phyloP scores from a whole-genome alignment of 2,113 vertebrate genomes.

The Charina bottae region DNA sequence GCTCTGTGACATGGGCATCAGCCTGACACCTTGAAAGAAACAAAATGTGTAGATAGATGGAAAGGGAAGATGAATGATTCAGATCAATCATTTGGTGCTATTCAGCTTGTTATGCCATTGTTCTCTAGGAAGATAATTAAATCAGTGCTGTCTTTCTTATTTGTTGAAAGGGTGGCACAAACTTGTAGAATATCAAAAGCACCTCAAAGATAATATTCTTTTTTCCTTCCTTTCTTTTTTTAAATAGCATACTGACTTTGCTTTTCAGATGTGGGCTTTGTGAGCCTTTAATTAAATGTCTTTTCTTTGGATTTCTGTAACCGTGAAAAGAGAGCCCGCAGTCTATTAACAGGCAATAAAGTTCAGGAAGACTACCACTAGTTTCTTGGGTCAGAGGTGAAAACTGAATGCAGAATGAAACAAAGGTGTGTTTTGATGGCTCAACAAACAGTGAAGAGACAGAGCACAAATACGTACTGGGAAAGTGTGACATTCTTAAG shows the following conservation, averaged over 20 bases:
- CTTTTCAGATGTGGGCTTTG: constrained; percentile 76
- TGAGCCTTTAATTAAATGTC: constrained; percentile 80
- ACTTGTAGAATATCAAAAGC: constrained; percentile 75
- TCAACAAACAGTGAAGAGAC: constrained; percentile 69
- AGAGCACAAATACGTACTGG: constrained; percentile 57
- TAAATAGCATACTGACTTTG: constrained; percentile 64
- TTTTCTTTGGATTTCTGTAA: constrained; percentile 78
- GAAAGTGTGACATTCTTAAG: constrained; percentile 72
- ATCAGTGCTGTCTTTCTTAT: constrained; percentile 68
- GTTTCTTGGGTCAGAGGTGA: constrained; percentile 87
- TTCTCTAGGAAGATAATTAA: constrained; percentile 74
- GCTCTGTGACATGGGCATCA: constrained; percentile 73
- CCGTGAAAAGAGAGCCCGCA: constrained; percentile 82
- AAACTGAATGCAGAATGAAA: constrained; percentile 82
- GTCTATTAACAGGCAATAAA: constrained; percentile 89
- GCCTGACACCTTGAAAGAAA: constrained; percentile 74
- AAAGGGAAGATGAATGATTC: constrained; percentile 79
- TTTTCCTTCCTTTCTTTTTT: background rate
- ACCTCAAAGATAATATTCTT: constrained; percentile 72
- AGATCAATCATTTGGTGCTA: constrained; percentile 80
- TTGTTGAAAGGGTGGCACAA: constrained; percentile 58
- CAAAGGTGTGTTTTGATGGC: constrained; percentile 83
- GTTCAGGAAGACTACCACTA: constrained; percentile 86
- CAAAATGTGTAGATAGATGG: constrained; percentile 77
- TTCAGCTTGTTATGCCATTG: constrained; percentile 72